Percentiles rank a stretch among this genome's conserved stretches.
Evolutionary conservation across 2,113 vertebrate species (phyloP).

Genomic region (Stegostoma tigrinum): DNA sequence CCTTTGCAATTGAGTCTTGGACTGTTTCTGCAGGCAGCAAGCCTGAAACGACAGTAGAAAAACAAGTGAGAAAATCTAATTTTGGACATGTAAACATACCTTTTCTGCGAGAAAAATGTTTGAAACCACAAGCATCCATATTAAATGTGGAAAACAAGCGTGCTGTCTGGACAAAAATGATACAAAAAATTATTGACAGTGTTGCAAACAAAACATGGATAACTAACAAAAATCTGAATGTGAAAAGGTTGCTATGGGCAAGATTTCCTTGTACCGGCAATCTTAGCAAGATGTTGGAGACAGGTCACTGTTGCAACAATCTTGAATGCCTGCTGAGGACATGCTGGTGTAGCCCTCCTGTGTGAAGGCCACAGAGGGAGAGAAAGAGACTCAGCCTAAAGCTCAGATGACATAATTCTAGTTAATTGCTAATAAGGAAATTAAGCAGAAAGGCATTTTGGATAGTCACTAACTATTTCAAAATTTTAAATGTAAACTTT

Average conservation of each 20-base stretch:
- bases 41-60: not conserved
- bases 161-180: not conserved
- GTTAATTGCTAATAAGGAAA: not conserved
- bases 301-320: not conserved
- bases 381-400: not conserved
- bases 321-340: too few relatives aligned
- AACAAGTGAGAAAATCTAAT: not conserved
- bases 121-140: not conserved
- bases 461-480: not conserved
- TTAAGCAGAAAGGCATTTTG: not conserved
- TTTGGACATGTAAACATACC: not conserved
- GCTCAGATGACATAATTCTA: not conserved
- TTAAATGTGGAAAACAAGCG: not conserved
- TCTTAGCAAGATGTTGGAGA: not conserved
- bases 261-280: not conserved
- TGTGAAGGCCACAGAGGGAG: not conserved
- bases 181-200: not conserved
- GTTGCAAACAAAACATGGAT: not conserved
- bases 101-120: not conserved
- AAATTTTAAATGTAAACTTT: not conserved
- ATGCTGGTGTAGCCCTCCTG: not conserved
- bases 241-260: not conserved
- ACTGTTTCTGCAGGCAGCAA: not conserved
- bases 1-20: slow-evolving; percentile 3
- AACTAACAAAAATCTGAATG: not conserved